Percentiles rank a stretch among this genome's conserved stretches.
Conservation (phyloP, 1,140 invertebrate species). For the Ooceraea biroi region DNA sequence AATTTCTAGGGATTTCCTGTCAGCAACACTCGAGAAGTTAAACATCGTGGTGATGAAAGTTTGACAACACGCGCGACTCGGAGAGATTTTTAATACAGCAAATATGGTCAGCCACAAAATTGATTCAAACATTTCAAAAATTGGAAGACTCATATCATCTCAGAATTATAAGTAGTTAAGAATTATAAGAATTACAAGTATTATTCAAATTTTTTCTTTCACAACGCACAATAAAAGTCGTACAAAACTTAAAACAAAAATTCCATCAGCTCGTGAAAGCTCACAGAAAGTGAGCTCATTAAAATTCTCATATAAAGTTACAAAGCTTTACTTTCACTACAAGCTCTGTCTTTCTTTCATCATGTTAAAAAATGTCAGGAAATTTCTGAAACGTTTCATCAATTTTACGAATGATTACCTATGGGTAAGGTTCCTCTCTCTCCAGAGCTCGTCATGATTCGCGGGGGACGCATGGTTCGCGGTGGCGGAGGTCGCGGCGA, state of each 20-base stretch:
- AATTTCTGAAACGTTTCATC: neutral
- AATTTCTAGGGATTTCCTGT: neutral
- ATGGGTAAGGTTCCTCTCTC: slow-evolving; percentile 76
- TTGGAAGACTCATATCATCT: neutral
- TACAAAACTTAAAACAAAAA: too few species aligned
- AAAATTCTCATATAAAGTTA: neutral
- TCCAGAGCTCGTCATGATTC: slow-evolving; percentile 78
- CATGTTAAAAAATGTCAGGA: neutral
- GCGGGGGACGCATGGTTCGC: slow-evolving; percentile 44
- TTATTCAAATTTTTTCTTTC: too few species aligned
- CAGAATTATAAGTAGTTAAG: neutral
- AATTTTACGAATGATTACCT: slow-evolving; percentile 68
- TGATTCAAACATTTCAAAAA: neutral
- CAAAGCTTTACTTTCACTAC: neutral
- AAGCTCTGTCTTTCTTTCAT: neutral
- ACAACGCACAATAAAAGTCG: too few species aligned
- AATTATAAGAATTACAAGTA: too few species aligned
- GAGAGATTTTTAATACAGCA: neutral
- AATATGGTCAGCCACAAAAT: slow-evolving; percentile 3
- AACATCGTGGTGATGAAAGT: neutral
- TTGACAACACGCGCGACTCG: neutral
- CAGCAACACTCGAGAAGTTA: slow-evolving; percentile 1
- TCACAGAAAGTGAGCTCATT: too few species aligned
- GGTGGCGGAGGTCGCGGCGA: slow-evolving; percentile 48
- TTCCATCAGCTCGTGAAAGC: too few species aligned